phyloP scores from a whole-genome alignment of 2,797 vertebrate genomes.

The Silurus lanzhouensis region DNA sequence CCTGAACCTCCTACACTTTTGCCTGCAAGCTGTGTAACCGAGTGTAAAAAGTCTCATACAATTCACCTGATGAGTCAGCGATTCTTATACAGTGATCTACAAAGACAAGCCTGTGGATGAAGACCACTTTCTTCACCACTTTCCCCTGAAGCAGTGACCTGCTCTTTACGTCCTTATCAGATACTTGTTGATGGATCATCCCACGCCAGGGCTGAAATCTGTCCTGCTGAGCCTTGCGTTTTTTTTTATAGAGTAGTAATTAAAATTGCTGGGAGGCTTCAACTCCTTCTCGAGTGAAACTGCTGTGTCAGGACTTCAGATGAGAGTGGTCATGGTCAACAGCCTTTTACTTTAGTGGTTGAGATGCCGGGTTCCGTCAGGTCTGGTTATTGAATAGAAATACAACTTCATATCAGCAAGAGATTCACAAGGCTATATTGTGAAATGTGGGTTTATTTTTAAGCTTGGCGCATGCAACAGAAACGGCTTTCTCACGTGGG shows the following conservation, averaged over 20 bases:
- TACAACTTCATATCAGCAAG: background rate
- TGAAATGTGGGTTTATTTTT: background rate
- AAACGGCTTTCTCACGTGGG: background rate
- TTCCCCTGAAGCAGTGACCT: background rate
- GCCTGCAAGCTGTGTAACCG: background rate
- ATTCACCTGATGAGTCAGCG: background rate
- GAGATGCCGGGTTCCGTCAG: background rate
- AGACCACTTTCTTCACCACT: too few relatives aligned
- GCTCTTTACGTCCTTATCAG: background rate
- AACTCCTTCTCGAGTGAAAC: conserved; percentile 42
- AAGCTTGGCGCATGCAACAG: background rate
- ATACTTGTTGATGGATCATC: conserved; percentile 12
- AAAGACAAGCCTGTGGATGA: background rate
- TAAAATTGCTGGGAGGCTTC: conserved; percentile 62
- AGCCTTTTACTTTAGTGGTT: background rate
- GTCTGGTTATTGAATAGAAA: background rate
- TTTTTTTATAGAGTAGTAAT: conserved; percentile 63
- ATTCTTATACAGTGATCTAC: background rate
- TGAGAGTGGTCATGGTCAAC: background rate
- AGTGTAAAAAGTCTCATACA: background rate
- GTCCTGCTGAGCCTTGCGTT: conserved; percentile 66
- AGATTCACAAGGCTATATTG: too few relatives aligned
- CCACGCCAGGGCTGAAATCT: conserved; percentile 56
- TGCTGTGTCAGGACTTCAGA: conserved; percentile 41
- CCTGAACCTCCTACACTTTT: background rate